Evolutionary conservation across 2,113 vertebrate genomes (phyloP), one percentile per base, ranked within the genome.

Genomic region (Malurus cyaneus): DNA sequence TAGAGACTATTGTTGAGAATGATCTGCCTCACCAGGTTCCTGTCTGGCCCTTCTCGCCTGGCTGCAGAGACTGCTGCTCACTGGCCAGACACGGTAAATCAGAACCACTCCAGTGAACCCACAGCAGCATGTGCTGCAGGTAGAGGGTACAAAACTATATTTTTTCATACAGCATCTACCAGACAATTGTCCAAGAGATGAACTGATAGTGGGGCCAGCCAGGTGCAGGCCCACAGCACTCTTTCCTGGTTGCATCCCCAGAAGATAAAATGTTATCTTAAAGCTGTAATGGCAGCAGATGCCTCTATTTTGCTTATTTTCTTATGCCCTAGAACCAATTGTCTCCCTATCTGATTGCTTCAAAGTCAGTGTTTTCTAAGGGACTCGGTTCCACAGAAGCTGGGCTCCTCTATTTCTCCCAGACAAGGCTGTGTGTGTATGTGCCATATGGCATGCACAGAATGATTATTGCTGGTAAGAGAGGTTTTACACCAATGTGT

Each of bases 1-100:
- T 95, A 94, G 71, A 73, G 76, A 49, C 82, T 80, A 74, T 96
- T 95, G 93, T 93, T 88, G 93, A 88, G 89, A 93, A 70, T 93
- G 92, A 96, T 96, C 82, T 93, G 88, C 88, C 85, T 97, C 89
- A 90, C 93, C 86, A 92, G 93, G 89, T 93, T 93, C 59, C 92
- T 94, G 94, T 88, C 95, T 52, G 64, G 73, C 81, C 90, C 56
- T 89, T 78, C 82, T 93, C 6, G 28, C 72, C 60, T 96, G 94
- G 65, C 82, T 95, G 92, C 81, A n/a, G 66, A 86, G 85, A 12
- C 84, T 56, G 10, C 71, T 60, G 5, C 80, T 94, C 74, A 36
- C 44, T 80, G 85, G n/a, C 92, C 85, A 86, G 79, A 56, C 72
- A 74, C 1, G 0, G 42, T 94, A 94, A 97, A 96, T 97, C 94